Conservation (phyloP, 2,113 vertebrate genomes). For the Aramus guarauna region DNA sequence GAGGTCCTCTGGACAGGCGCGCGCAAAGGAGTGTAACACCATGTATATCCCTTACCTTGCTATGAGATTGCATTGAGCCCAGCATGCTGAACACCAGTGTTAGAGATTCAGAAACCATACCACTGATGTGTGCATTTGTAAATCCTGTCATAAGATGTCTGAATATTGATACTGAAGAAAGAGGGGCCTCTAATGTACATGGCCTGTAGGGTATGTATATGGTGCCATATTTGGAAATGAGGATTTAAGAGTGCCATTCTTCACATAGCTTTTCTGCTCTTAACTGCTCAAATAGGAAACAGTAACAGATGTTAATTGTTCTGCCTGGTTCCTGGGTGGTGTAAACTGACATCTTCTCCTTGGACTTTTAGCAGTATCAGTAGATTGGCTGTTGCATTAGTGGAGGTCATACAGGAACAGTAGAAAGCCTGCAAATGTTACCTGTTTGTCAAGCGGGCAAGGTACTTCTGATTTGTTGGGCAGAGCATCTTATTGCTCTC, state of each 20-base stretch:
- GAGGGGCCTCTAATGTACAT: neutral
- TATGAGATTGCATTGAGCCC: neutral
- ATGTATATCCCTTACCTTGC: neutral
- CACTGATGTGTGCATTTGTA: neutral
- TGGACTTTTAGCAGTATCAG: neutral
- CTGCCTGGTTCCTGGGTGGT: neutral
- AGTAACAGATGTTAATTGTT: conserved; percentile 33
- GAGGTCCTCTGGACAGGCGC: neutral
- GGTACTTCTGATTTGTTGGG: neutral
- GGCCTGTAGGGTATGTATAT: neutral
- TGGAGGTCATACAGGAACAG: neutral
- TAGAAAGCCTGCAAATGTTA: conserved; percentile 9
- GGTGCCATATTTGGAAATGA: neutral
- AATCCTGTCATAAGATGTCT: neutral
- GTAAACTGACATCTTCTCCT: neutral
- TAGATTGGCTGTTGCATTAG: neutral
- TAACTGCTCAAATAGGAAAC: conserved; percentile 2
- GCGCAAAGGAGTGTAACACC: neutral
- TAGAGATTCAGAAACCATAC: neutral
- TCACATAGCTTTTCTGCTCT: conserved; percentile 31
- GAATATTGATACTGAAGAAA: neutral
- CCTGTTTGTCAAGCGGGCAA: neutral
- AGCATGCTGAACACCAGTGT: fast-evolving
- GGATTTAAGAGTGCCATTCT: neutral
- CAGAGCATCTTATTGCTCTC: neutral